phyloP scores from a whole-genome alignment of 1,140 invertebrate species.

The Conus ventricosus region DNA sequence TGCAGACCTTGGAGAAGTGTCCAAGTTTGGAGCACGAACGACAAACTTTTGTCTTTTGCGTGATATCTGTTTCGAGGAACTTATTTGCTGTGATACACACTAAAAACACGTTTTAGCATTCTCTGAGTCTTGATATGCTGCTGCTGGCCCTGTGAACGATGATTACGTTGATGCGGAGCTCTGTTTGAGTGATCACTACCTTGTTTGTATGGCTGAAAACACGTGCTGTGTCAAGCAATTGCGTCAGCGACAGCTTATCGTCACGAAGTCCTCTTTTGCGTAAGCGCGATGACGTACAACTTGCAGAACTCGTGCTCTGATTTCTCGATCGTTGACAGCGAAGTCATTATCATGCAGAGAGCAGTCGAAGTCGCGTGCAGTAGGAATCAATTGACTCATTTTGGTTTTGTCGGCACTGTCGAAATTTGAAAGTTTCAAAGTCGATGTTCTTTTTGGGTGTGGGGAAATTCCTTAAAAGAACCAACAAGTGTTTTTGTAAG shows the following conservation, averaged over 20 bases:
- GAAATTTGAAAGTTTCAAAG: background rate
- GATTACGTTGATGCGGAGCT: no score
- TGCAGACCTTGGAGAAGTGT: background rate
- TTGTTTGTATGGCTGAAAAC: background rate
- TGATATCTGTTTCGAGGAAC: background rate
- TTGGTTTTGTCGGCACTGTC: background rate
- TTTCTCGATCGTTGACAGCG: background rate
- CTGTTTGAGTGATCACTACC: no score
- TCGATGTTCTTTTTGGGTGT: background rate
- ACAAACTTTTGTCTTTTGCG: background rate
- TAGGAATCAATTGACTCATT: background rate
- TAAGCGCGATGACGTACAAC: background rate
- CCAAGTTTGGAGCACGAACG: no score
- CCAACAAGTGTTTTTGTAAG: no score
- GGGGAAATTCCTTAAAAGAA: background rate
- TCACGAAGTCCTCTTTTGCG: background rate
- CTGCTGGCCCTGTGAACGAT: no score
- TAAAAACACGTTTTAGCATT: background rate
- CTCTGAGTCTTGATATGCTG: background rate
- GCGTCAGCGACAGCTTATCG: background rate
- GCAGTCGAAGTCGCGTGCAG: background rate
- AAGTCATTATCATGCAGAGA: background rate
- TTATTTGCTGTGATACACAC: background rate
- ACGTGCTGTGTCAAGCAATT: background rate
- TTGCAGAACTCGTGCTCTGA: background rate